Base-by-base conservation (phyloP, 35 echinoderm and acorn worm species). In the Strongylocentrotus purpuratus region DNA sequence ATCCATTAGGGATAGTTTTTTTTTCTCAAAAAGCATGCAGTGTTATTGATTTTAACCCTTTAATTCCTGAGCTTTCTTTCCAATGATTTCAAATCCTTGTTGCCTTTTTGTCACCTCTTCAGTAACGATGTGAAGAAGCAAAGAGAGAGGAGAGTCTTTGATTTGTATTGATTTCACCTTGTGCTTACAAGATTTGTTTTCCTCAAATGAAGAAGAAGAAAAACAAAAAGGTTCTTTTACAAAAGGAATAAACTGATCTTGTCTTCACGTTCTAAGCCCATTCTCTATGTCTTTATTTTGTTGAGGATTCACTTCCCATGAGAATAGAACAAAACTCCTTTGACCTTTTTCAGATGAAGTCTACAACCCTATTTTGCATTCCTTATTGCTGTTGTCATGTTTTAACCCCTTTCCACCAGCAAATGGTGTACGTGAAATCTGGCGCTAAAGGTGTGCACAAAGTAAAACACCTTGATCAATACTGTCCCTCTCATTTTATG, bases 381-480 rank as follows among this genome's bases (percentile, higher is more conserved):
- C 20, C 25, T 28, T 28, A 28, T 78, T 78, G 65, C 22, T 18
- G 28, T 41, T 28, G 65, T n/a, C 65, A 78, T 78, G 65, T 78
- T 78, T 28, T 7, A 28, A 78, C 65, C 65, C 65, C 20, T 5
- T 78, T 78, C 28, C 4, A 28, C 22, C 65, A 78, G 25, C 22
- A 7, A n/a, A 78, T 28, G 20, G 65, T 28, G 65, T 0, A 28
- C 22, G 4, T n/a, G 18, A 28, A 78, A 78, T 78, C 28, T 9
- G 65, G 65, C 22, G 65, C 65, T 22, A 28, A 78, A 78, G 4
- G 20, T 78, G 22, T 28, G 65, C 20, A 8, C 28, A 3, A 28
- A 78, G 65, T 22, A 78, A 78, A n/a, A 55, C 50, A 55, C 50
- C 50, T 55, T n/a, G 45, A 89, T 89, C 87, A 13, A 89, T 89